Evolutionary conservation across 2,888 invertebrate species (phyloP).

Genomic region (Drosophila atroscutellata): DNA sequence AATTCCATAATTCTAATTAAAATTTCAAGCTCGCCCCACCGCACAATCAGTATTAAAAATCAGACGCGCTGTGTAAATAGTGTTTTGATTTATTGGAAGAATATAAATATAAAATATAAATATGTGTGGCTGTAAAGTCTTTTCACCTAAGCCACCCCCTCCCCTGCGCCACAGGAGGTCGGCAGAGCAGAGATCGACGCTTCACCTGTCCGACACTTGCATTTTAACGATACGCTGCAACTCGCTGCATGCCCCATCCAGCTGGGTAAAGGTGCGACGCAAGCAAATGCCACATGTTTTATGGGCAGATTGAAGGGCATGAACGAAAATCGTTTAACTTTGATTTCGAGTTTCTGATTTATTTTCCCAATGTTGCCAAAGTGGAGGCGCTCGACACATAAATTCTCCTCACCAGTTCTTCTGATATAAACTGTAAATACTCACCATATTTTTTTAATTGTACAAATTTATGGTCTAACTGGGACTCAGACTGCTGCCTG

Average conservation of each 20-base stretch:
- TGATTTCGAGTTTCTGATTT: constrained; percentile 66
- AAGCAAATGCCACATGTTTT: constrained; percentile 38
- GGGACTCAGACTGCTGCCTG: constrained; percentile 16
- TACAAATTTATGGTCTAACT: constrained; percentile 69
- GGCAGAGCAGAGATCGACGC: constrained; percentile 14
- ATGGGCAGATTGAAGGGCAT: constrained; percentile 31
- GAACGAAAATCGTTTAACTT: constrained; percentile 59
- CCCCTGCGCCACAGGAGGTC: constrained; percentile 24
- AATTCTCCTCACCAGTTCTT: constrained; percentile 51
- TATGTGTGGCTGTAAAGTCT: constrained; percentile 58
- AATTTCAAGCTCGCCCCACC: constrained; percentile 54
- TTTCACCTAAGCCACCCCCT: neutral
- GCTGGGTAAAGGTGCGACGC: constrained; percentile 41
- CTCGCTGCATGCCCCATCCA: constrained; percentile 11
- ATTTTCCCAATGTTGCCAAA: constrained; percentile 54
- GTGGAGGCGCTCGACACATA: constrained; percentile 50
- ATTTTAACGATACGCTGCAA: constrained; percentile 48
- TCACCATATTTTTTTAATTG: constrained; percentile 77
- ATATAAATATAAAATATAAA: constrained; percentile 45
- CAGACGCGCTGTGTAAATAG: constrained; percentile 34
- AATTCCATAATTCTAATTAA: constrained; percentile 69
- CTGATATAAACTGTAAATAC: constrained; percentile 70
- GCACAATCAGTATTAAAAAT: constrained; percentile 56
- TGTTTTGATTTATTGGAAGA: constrained; percentile 69
- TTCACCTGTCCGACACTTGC: constrained; percentile 67